These are phyloP conservation scores for Melierax canorus DNA, from an alignment of 2,113 vertebrate species.

Conservation along the genomic window DNA sequence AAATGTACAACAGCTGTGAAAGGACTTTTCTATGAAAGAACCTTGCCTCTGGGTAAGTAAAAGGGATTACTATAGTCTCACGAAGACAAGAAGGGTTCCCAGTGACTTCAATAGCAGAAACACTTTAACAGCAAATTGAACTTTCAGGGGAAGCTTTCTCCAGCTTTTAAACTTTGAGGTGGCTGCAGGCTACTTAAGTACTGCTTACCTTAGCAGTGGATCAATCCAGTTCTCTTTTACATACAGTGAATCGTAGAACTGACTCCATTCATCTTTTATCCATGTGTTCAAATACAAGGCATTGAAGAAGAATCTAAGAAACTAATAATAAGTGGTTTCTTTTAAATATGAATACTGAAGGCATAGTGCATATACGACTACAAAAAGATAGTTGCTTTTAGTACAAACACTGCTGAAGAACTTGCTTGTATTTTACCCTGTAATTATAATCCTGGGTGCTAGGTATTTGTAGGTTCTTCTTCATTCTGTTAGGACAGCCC, in stretches of 20 bases:
- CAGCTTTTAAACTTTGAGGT: not conserved
- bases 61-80: not conserved
- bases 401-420: not conserved
- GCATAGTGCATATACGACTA: not conserved
- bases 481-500: not conserved
- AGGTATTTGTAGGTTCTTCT: not conserved
- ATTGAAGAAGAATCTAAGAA: constrained; percentile 89
- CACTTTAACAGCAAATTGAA: not conserved
- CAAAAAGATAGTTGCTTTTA: not conserved
- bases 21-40: not conserved
- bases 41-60: not conserved
- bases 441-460: not conserved
- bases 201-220: constrained; percentile 80
- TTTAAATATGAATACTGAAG: not conserved
- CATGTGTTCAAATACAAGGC: constrained; percentile 78
- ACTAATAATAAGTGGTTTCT: constrained; percentile 66
- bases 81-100: not conserved
- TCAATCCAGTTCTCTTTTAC: constrained; percentile 82
- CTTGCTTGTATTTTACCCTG: not conserved
- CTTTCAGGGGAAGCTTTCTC: not conserved
- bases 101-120: not conserved
- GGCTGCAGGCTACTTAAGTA: not conserved
- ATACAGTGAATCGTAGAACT: constrained; percentile 76
- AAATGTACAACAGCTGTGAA: not conserved
- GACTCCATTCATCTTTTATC: constrained; percentile 89